Conservation (phyloP, 2,113 vertebrate species). For the Trochalopteron elliotii region DNA sequence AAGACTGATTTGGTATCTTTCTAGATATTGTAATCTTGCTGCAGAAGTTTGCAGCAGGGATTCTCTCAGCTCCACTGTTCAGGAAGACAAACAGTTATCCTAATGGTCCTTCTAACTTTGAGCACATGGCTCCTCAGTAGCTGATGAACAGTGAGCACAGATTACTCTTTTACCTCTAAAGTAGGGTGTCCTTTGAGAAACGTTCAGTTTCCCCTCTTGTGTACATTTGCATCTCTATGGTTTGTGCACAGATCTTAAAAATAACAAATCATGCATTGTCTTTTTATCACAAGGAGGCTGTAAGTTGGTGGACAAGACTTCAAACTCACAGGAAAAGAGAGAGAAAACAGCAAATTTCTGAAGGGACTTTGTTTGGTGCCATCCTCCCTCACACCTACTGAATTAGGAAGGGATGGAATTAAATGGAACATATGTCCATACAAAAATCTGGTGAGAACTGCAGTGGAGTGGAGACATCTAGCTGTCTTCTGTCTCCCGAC, state of each 20-base stretch:
- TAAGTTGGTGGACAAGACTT: neutral
- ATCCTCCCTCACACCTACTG: neutral
- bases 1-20: neutral
- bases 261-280: neutral
- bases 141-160: neutral
- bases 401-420: neutral
- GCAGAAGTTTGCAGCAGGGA: neutral
- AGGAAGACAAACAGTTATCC: neutral
- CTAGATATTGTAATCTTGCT: neutral
- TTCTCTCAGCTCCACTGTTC: neutral
- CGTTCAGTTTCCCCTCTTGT: neutral
- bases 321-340: neutral
- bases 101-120: neutral
- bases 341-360: neutral
- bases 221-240: neutral
- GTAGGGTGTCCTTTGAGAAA: neutral
- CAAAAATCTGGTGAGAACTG: neutral
- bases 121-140: neutral
- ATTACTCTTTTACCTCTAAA: neutral
- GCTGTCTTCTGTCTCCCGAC: conserved; percentile 36
- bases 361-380: neutral
- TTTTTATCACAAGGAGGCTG: neutral
- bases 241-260: neutral
- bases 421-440: neutral
- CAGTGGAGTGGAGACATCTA: conserved; percentile 63